Evolutionary conservation across 1,140 invertebrate species (phyloP).

Genomic region (Cydia amplana): DNA sequence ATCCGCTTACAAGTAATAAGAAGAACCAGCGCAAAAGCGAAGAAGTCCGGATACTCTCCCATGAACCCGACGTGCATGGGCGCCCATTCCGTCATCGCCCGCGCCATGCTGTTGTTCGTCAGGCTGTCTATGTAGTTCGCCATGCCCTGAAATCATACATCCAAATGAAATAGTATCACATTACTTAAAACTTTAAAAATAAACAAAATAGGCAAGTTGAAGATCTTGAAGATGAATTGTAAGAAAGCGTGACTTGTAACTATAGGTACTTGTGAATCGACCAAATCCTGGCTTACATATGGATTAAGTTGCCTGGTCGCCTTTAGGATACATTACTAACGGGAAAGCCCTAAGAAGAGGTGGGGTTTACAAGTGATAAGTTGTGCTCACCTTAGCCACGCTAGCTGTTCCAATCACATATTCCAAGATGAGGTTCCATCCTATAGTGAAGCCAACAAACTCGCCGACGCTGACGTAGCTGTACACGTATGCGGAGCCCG

Average conservation of each 20-base stretch:
- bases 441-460: slow-evolving; percentile 88
- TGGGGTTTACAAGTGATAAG: too few species aligned
- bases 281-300: too few species aligned
- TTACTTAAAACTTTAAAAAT: too few species aligned
- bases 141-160: slow-evolving; percentile 82
- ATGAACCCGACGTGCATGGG: slow-evolving; percentile 87
- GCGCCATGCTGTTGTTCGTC: slow-evolving; percentile 86
- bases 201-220: too few species aligned
- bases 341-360: too few species aligned
- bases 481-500: slow-evolving; percentile 93
- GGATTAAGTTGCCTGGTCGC: too few species aligned
- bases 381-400: slow-evolving; percentile 84
- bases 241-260: too few species aligned
- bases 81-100: slow-evolving; percentile 83
- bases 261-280: too few species aligned
- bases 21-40: slow-evolving; percentile 86
- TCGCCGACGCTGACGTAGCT: slow-evolving; percentile 94
- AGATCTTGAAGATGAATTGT: too few species aligned
- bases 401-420: slow-evolving; percentile 91
- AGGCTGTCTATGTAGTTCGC: slow-evolving; percentile 94
- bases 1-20: slow-evolving; percentile 80
- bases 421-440: slow-evolving; percentile 95
- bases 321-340: too few species aligned
- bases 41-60: slow-evolving; percentile 91
- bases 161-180: too few species aligned